phyloP scores from a whole-genome alignment of 2,888 invertebrate genomes.

The Drosophila setosimentum region DNA sequence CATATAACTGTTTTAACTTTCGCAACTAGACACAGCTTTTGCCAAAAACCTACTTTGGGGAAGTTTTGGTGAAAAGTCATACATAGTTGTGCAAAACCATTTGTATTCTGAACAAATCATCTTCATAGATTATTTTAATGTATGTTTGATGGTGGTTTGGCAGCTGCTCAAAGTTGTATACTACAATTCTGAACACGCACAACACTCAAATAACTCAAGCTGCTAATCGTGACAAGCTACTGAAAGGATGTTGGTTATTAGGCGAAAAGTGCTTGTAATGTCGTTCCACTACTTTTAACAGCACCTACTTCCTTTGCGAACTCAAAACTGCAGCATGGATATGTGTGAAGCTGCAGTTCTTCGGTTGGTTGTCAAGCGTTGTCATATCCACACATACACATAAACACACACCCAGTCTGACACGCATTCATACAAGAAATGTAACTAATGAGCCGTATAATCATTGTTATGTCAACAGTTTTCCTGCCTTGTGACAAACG shows the following conservation, averaged over 20 bases:
- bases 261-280: conserved; percentile 29
- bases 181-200: background rate
- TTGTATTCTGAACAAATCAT: background rate
- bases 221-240: conserved; percentile 7
- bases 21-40: background rate
- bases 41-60: too few species aligned
- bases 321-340: conserved; percentile 36
- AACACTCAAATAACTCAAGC: conserved; percentile 5
- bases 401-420: conserved; percentile 11
- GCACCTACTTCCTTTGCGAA: conserved; percentile 42
- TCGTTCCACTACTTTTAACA: conserved; percentile 37
- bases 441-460: conserved; percentile 81
- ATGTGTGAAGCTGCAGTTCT: conserved; percentile 19
- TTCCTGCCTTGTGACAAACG: conserved; percentile 78
- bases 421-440: conserved; percentile 46
- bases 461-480: conserved; percentile 81
- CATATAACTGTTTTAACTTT: background rate
- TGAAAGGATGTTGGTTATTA: conserved; percentile 12
- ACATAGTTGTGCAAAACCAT: background rate
- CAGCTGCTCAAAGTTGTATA: background rate
- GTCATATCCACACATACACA: conserved; percentile 23
- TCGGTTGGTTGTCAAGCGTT: conserved; percentile 40
- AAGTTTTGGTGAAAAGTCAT: too few species aligned
- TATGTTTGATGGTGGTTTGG: background rate
- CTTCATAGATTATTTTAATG: background rate